Conservation (phyloP, 2,888 invertebrate genomes). For the Mechanitis messenoides region DNA sequence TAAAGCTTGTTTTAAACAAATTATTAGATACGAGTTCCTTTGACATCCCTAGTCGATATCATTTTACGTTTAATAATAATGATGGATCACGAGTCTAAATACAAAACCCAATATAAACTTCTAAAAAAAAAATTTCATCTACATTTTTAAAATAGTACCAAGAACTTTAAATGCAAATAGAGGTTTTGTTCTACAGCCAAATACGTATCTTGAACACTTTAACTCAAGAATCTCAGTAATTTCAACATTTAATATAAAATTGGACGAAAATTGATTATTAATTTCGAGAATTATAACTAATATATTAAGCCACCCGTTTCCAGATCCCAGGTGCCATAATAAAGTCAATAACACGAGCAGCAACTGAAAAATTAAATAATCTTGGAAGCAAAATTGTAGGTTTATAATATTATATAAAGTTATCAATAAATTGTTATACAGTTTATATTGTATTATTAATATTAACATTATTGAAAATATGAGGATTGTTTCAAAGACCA, state of each 20-base stretch:
- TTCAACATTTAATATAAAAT: too few species aligned
- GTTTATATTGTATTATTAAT: background rate
- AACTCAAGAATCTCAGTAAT: too few species aligned
- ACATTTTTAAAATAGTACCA: too few species aligned
- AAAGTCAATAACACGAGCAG: slow-evolving; percentile 65
- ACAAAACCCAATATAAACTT: too few species aligned
- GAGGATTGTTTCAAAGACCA: slow-evolving; percentile 6
- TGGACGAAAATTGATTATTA: background rate
- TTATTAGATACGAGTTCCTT: background rate
- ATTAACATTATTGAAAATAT: background rate
- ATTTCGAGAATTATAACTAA: background rate
- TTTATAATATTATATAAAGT: slow-evolving; percentile 48
- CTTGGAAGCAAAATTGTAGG: slow-evolving; percentile 75
- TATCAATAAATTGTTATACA: slow-evolving; percentile 7
- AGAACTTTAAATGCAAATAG: too few species aligned
- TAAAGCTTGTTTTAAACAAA: slow-evolving; percentile 44
- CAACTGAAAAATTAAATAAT: slow-evolving; percentile 76
- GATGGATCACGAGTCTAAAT: too few species aligned
- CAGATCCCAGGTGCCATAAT: slow-evolving; percentile 74
- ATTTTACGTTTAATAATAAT: too few species aligned
- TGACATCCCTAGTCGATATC: too few species aligned
- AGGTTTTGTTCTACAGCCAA: too few species aligned
- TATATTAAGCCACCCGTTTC: slow-evolving; percentile 12
- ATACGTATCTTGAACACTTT: too few species aligned
- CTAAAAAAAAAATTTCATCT: too few species aligned